Base-by-base conservation (phyloP, 2,797 vertebrate species). In the Rhinatrema bivittatum region DNA sequence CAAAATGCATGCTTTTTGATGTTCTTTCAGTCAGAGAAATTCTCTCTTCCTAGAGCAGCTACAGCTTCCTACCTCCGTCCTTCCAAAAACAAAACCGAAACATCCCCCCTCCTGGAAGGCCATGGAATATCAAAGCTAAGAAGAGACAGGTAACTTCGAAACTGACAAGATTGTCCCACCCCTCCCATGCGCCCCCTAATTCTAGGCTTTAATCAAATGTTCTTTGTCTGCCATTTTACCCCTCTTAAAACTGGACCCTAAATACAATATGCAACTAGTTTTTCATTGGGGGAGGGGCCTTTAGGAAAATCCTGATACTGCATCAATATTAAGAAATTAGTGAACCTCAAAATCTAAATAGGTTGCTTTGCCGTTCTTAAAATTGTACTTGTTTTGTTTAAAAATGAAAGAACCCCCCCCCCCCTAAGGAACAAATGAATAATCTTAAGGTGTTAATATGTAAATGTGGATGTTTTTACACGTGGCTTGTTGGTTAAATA, bases 381-480 rank as follows among this genome's bases (percentile, higher is more conserved):
- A 62, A 32, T 1, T 39, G 14, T 61, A 63, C 56, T 65, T 50
- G 50, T 4, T 55, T 62, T 59, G n/a, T n/a, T 50, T 40, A 36
- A 32, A 26, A 7, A 42, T 29, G 53, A 62, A 60, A 48, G 27
- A 60, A 59, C 61, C 21, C 46, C n/a, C n/a, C n/a, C n/a, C n/a
- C n/a, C n/a, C n/a, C n/a, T n/a, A 53, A 63, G 60, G 51, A 64
- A 59, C 32, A 4, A 47, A 60, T 41, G 39, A 47, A 28, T 7
- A 10, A 39, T 68, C 56, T 68, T 50, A 65, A 68, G 60, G 56
- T 66, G 56, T 68, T 63, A 39, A 40, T 46, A 37, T 69, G 61
- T 72, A 65, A 70, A 49, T 71, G 60, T 58, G 70, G 56, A 67
- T 62, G 59, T 23, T 65, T 66, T 57, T 60, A 71, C 39, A 54